These are phyloP conservation scores for Podilymbus podiceps DNA, from an alignment of 2,113 vertebrate species.

Conservation along the genomic window DNA sequence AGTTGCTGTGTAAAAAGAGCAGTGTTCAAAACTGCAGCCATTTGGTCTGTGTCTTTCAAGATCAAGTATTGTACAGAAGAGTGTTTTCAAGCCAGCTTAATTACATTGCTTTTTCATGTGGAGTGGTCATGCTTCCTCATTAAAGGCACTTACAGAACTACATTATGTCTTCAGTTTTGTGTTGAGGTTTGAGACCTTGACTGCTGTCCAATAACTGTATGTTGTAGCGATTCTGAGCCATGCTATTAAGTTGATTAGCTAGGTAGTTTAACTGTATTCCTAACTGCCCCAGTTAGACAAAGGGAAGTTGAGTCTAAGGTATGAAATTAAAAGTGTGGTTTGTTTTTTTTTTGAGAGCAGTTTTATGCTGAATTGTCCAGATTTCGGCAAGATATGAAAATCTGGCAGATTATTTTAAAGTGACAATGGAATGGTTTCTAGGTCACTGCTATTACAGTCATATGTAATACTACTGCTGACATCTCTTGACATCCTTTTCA, in stretches of 20 bases:
- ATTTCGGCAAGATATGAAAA: background rate
- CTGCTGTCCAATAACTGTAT: background rate
- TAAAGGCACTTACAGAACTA: background rate
- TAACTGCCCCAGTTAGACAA: background rate
- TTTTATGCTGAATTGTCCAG: background rate
- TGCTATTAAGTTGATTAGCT: background rate
- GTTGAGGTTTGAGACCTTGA: background rate
- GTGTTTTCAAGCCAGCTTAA: background rate
- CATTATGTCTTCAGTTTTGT: background rate
- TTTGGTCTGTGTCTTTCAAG: background rate
- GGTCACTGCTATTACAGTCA: background rate
- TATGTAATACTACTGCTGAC: background rate
- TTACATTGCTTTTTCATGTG: background rate
- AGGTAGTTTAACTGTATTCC: background rate
- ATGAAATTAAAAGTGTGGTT: background rate
- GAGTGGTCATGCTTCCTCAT: background rate
- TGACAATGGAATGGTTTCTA: background rate
- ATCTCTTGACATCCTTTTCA: background rate
- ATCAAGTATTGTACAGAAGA: background rate
- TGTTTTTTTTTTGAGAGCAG: background rate
- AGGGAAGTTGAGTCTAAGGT: background rate
- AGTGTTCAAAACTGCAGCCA: background rate
- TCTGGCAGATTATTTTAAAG: background rate
- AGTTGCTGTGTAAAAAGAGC: background rate
- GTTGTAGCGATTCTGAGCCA: background rate